phyloP scores from a whole-genome alignment of 2,888 invertebrate species.

The Melikaiella ostensackeni region DNA sequence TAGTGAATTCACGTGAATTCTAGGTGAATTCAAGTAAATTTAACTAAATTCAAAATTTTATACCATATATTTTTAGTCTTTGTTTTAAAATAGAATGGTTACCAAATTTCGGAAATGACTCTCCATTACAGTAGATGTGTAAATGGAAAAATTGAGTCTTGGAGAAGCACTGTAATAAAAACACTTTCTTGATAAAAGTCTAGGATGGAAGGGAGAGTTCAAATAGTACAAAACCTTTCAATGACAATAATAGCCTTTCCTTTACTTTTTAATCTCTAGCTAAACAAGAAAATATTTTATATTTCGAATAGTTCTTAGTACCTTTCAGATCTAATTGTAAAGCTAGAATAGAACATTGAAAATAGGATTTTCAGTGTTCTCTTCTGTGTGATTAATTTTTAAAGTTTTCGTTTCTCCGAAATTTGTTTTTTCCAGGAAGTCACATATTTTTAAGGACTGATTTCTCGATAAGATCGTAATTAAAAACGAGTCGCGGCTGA shows the following conservation, averaged over 20 bases:
- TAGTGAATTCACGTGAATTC: too few species aligned
- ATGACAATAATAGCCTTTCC: slow-evolving; percentile 36
- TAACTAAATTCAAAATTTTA: too few species aligned
- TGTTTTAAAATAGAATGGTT: too few species aligned
- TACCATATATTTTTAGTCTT: too few species aligned
- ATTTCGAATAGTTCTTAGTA: not conserved
- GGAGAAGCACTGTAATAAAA: slow-evolving; percentile 8
- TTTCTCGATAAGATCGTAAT: slow-evolving; percentile 18
- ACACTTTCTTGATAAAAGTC: slow-evolving; percentile 2
- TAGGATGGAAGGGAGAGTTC: slow-evolving; percentile 26
- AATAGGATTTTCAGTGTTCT: not conserved
- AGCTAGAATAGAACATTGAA: not conserved
- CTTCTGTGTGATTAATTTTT: not conserved
- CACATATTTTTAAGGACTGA: slow-evolving; percentile 7
- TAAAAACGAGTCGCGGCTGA: slow-evolving; percentile 31
- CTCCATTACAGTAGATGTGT: not conserved
- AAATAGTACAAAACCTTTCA: slow-evolving; percentile 31
- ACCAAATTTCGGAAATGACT: not conserved
- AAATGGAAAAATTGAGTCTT: slow-evolving; percentile 25
- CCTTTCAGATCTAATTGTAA: not conserved
- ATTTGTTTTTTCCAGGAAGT: slow-evolving; percentile 13
- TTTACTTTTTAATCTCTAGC: slow-evolving; percentile 32
- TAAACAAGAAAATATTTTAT: slow-evolving; percentile 1
- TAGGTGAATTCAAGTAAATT: too few species aligned
- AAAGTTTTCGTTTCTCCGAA: slow-evolving; percentile 1